Conservation (phyloP, 2,888 invertebrate genomes). For the Drosophila fulvimacula region DNA sequence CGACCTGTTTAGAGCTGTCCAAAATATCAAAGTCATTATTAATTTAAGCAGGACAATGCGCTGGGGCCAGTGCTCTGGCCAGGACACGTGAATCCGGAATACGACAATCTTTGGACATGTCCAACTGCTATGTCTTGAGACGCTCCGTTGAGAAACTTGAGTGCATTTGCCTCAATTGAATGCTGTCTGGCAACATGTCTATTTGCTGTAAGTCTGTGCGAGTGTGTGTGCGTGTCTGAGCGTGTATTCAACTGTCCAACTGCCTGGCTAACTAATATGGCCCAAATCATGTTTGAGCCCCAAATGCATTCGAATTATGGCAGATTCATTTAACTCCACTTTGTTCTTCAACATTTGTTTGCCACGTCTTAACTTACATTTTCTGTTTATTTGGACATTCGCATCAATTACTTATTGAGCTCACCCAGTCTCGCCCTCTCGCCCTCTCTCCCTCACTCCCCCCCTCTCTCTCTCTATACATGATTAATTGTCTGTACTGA, state of each 20-base stretch:
- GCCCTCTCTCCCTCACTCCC: neutral
- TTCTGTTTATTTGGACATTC: conserved; percentile 15
- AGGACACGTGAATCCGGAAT: conserved; percentile 40
- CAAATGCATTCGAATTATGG: conserved; percentile 62
- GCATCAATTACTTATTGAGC: conserved; percentile 22
- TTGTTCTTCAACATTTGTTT: conserved; percentile 13
- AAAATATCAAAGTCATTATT: conserved; percentile 51
- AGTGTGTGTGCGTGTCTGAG: neutral
- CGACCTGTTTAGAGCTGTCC: conserved; percentile 50
- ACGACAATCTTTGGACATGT: conserved; percentile 45
- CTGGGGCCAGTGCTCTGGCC: neutral
- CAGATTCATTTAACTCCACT: conserved; percentile 37
- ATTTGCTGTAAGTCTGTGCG: conserved; percentile 11
- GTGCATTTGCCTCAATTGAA: conserved; percentile 73
- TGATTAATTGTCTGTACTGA: conserved; percentile 20
- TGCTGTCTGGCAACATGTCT: conserved; percentile 59
- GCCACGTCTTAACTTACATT: conserved; percentile 4
- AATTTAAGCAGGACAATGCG: conserved; percentile 47
- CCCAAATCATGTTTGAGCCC: conserved; percentile 36
- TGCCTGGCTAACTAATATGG: conserved; percentile 34
- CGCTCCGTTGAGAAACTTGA: conserved; percentile 52
- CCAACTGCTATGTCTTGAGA: conserved; percentile 47
- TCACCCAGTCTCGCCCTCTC: neutral
- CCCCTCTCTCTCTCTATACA: neutral
- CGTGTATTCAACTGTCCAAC: conserved; percentile 16